Base-by-base conservation (phyloP, 2,888 invertebrate genomes). In the Athripsodes cinereus region DNA sequence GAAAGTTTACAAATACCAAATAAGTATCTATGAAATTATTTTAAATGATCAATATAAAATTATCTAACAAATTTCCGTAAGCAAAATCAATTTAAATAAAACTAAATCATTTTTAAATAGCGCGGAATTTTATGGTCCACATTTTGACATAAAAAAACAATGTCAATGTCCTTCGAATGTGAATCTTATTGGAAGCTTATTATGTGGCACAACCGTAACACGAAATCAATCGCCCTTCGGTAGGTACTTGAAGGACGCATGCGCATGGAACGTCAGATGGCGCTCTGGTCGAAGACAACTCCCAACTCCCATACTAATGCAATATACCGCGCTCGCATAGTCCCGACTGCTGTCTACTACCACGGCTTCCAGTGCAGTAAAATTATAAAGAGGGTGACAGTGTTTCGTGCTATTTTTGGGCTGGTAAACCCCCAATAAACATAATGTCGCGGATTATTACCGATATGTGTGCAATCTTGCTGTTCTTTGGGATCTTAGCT, bases 371-470 rank as follows among this genome's bases (percentile, higher is more conserved):
- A 57, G 60, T 60, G 57, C 60, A 57, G 57, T 57, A 46, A 57
- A 50, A 54, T 52, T 50, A 26, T 60, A 35, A 46, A 44, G 40
- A 56, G 53, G 52, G 60, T 60, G 60, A 57, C 55, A 60, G 60
- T 57, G 60, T 57, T 26, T 19, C 55, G 57, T 57, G 60, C 55
- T 52, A 22, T 46, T 44, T n/a, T 52, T 57, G 57, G 60, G 55
- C 57, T 57, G 60, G 60, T 60, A 55, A 57, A 55, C 60, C 57
- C 78, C 78, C 71, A 80, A 73, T 72, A 40, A 40, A 40, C 40
- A 40, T n/a, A n/a, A 82, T 82, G 82, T 75, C 81, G 81, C 81
- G 79, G 72, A 79, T 78, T 75, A 78, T 80, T 74, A 76, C 80
- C 73, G 76, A 80, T 75, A 73, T 81, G 72, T 77, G 80, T 80